phyloP scores from a whole-genome alignment of 2,113 vertebrate species.

The Callipepla squamata region DNA sequence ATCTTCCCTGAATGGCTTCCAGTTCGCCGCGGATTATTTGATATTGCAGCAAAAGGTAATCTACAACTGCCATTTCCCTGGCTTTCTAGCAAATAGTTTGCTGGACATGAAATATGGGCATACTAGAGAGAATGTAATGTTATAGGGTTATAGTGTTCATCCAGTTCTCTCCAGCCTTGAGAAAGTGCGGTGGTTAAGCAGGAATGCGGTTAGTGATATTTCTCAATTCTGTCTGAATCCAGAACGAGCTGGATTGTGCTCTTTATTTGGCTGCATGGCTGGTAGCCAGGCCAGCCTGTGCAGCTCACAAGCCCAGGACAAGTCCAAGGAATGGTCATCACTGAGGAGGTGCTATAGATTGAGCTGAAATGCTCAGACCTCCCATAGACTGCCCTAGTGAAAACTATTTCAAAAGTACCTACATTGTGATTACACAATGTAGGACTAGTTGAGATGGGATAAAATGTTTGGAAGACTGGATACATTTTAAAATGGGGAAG shows the following conservation, averaged over 20 bases:
- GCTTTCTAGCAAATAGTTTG: not conserved
- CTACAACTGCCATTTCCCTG: not conserved
- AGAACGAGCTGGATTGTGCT: not conserved
- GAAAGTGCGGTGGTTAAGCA: fast-evolving
- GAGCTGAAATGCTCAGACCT: not conserved
- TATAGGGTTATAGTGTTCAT: not conserved
- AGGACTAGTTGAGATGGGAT: not conserved
- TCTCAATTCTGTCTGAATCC: not conserved
- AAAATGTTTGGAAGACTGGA: not conserved
- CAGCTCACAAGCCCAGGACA: not conserved
- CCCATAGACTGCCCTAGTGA: fast-evolving
- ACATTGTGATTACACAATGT: not conserved
- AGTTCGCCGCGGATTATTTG: slow-evolving; percentile 30
- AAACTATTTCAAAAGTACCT: not conserved
- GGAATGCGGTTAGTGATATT: not conserved
- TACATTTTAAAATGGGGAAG: not conserved
- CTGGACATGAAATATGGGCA: not conserved
- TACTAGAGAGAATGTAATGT: not conserved
- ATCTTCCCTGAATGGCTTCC: slow-evolving; percentile 34
- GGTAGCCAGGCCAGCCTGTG: not conserved
- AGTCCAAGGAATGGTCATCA: fast-evolving
- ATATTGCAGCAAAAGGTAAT: not conserved
- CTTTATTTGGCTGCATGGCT: not conserved
- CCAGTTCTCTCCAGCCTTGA: not conserved
- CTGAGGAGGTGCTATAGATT: not conserved